A percentile compares a stretch with the other conserved stretches of the same genome.
phyloP scores from a whole-genome alignment of 2,113 vertebrate genomes.

The Peucedramus taeniatus region DNA sequence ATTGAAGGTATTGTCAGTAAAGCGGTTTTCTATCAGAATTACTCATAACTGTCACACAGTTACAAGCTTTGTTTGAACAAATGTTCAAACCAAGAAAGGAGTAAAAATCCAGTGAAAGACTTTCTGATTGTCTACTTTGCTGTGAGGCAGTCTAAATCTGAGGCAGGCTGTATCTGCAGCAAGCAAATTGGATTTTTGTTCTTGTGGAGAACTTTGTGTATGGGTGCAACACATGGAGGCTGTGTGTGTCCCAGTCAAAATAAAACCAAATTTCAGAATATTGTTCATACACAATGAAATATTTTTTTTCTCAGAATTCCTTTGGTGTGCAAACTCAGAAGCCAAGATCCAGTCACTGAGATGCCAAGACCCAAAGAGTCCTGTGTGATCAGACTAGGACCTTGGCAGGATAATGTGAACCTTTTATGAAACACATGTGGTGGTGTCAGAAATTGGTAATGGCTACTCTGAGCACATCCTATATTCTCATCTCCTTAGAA shows the following conservation, averaged over 20 bases:
- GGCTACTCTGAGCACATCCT: not conserved
- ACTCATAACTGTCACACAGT: not conserved
- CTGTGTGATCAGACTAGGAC: not conserved
- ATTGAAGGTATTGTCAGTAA: not conserved
- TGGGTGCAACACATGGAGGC: fast-evolving
- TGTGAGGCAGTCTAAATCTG: not conserved
- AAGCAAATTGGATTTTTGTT: not conserved
- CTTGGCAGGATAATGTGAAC: not conserved
- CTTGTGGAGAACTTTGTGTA: not conserved
- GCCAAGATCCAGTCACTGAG: not conserved
- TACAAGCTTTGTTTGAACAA: not conserved
- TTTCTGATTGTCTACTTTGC: not conserved
- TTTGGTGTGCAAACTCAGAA: not conserved
- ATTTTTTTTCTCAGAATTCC: not conserved
- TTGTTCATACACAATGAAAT: not conserved
- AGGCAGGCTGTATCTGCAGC: not conserved
- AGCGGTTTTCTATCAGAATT: not conserved
- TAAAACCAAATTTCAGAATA: not conserved
- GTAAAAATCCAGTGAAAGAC: not conserved
- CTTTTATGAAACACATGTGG: not conserved
- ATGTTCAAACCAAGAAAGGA: not conserved
- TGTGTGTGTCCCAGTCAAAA: not conserved
- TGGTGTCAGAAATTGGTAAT: not conserved
- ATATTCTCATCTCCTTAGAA: not conserved
- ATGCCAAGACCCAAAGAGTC: not conserved